Evolutionary conservation across 2,113 vertebrate genomes (phyloP), one percentile per base, ranked within the genome.

Genomic region (Notarius lentiginosus): DNA sequence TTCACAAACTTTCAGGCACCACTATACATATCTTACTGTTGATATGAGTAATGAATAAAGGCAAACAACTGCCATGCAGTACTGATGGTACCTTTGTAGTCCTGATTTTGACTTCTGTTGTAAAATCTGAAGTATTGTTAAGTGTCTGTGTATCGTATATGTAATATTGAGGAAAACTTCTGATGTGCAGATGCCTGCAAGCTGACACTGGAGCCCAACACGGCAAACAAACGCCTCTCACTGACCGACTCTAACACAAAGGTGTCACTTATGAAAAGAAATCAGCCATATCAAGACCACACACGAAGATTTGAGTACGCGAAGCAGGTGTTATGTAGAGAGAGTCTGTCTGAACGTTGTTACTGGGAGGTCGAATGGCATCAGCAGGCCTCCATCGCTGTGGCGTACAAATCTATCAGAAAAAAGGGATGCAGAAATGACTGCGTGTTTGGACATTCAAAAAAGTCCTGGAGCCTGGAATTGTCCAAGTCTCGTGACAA

Each of bases 391-490:
- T 24, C 61, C 18, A 66, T 85, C 34, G 84, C 84, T 18, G 84
- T 85, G 24, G 60, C 84, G 0, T 85, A 79, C 58, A 65, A 85
- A 85, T 58, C 72, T 0, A 65, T 85, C 58, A 77, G 73, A 47
- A 85, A 75, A 73, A 85, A 53, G 58, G 58, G 72, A 76, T 6
- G 4, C 58, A 58, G 30, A 66, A 77, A 14, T 5, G 17, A 77
- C 47, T 77, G 73, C 17, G 2, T 77, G 73, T 85, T 85, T 30
- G 84, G 84, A 79, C 11, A 10, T 51, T 85, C 84, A 7, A 85
- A 85, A 53, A 85, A 85, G 58, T 85, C 84, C 73, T 85, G 84
- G 84, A 85, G 84, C 22, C 73, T 85, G 24, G 73, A 65, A 15
- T 55, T 85, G 24, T 65, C 84, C 41, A 2, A 1, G 17, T 1